Evolutionary conservation across 2,797 vertebrate genomes (phyloP).

Genomic region (Columba guinea): DNA sequence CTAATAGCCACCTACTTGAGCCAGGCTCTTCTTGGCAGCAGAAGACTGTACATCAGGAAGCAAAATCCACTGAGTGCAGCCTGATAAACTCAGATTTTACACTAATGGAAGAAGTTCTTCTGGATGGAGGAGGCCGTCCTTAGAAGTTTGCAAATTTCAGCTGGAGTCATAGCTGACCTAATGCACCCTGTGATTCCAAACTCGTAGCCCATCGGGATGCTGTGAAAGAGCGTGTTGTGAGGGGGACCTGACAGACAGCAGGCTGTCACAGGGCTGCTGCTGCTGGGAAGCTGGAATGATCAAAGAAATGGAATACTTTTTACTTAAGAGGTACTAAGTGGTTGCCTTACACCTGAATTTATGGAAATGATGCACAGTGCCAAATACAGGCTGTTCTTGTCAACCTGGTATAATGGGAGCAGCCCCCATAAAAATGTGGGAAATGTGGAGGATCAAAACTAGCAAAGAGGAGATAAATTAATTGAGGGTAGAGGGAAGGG

Average conservation of each 20-base stretch:
- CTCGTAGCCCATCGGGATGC: accelerated
- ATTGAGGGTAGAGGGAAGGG: not conserved
- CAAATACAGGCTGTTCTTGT: not conserved
- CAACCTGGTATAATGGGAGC: not conserved
- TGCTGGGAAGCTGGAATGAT: not conserved
- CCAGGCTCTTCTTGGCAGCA: not conserved
- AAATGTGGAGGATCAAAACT: accelerated
- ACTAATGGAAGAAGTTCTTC: not conserved
- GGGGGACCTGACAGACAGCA: accelerated
- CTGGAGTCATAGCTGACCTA: not conserved
- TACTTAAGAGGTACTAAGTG: not conserved
- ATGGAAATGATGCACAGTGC: not conserved
- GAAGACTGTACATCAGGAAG: not conserved
- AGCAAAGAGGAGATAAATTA: not conserved
- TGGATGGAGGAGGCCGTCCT: not conserved
- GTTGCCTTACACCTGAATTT: not conserved
- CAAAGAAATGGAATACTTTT: not conserved
- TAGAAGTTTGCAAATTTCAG: not conserved
- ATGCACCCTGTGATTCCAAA: not conserved
- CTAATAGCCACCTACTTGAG: not conserved
- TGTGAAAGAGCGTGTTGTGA: accelerated
- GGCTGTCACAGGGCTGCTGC: not conserved
- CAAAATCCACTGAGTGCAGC: not conserved
- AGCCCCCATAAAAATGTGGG: not conserved
- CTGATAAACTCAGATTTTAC: not conserved